phyloP scores from a whole-genome alignment of 2,113 vertebrate species.

The Mormyrus iriodes region DNA sequence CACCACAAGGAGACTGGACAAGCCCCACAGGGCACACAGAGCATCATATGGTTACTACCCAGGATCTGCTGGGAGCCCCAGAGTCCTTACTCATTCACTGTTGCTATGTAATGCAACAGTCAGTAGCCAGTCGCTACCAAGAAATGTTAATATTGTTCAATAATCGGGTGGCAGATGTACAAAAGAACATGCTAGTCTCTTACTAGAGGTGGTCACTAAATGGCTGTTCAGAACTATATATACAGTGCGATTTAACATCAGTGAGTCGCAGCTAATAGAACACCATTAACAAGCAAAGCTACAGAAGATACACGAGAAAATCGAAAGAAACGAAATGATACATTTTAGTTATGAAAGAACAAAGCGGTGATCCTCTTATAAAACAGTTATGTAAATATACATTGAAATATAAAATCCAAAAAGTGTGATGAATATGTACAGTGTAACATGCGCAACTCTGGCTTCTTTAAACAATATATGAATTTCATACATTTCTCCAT shows the following conservation, averaged over 20 bases:
- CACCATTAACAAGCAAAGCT: not conserved
- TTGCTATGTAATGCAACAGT: not conserved
- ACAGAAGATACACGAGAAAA: not conserved
- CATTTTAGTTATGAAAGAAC: not conserved
- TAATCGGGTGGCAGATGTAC: not conserved
- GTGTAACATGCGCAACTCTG: not conserved
- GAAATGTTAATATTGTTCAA: not conserved
- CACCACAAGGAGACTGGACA: not conserved
- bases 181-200: not conserved
- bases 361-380: not conserved
- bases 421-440: not conserved
- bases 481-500: not conserved
- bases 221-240: not conserved
- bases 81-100: not conserved
- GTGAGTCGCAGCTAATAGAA: not conserved
- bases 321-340: not conserved
- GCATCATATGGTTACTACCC: not conserved
- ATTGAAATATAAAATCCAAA: constrained; percentile 17
- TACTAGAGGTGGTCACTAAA: not conserved
- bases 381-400: not conserved
- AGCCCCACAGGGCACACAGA: not conserved
- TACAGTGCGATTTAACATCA: not conserved
- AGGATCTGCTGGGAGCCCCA: not conserved
- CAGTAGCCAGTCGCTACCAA: not conserved
- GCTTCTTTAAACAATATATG: not conserved